These are phyloP conservation scores for Coendou prehensilis DNA, from an alignment of 2,797 vertebrate species.

Conservation along the genomic window DNA sequence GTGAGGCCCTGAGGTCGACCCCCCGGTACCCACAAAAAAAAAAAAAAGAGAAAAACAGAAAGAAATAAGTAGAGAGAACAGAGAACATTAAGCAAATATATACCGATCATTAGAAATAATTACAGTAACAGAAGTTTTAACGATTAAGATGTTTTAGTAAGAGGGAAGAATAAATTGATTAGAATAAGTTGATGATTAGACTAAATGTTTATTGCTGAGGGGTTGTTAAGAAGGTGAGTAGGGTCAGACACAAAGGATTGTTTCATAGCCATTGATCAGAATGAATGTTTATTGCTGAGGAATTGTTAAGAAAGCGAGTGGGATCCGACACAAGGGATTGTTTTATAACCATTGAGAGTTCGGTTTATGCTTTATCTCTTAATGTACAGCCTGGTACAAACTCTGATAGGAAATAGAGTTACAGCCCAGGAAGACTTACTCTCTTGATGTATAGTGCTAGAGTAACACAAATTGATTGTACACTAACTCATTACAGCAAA, in stretches of 20 bases:
- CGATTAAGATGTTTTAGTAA: conserved; percentile 41
- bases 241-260: conserved; percentile 37
- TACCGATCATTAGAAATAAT: conserved; percentile 31
- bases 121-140: conserved; percentile 59
- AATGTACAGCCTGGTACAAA: conserved; percentile 35
- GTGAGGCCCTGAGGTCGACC: too few relatives aligned
- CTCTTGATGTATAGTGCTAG: conserved; percentile 40
- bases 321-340: conserved; percentile 42
- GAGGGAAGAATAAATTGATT: conserved; percentile 36
- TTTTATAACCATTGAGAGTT: conserved; percentile 51
- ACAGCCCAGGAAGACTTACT: conserved; percentile 19
- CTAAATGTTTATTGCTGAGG: conserved; percentile 47
- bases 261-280: conserved; percentile 60
- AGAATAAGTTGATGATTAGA: neutral
- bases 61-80: neutral
- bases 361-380: conserved; percentile 25
- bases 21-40: too few relatives aligned
- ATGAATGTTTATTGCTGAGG: conserved; percentile 43
- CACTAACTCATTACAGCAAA: conserved; percentile 58
- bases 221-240: conserved; percentile 24
- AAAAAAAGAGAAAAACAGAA: neutral
- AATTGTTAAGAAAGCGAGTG: conserved; percentile 22
- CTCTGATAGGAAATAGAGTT: conserved; percentile 44
- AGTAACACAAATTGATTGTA: conserved; percentile 73
- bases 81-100: conserved; percentile 26